Evolutionary conservation across 2,797 vertebrate species (phyloP), one percentile per base, ranked within the genome.

Genomic region (Gallinago stenura): DNA sequence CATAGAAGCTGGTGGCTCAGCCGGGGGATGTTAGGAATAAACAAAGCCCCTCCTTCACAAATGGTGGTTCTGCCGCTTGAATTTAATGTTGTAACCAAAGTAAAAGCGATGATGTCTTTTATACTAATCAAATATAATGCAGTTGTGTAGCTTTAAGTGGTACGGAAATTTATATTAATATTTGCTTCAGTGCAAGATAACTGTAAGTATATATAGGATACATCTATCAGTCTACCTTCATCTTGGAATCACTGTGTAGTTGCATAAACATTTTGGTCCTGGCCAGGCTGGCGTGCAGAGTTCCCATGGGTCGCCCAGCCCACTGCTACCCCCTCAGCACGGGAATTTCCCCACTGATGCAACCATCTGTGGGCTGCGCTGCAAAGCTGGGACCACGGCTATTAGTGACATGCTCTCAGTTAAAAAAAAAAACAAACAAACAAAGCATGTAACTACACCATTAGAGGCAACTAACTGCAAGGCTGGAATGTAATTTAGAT

Each of bases 281-380:
- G 73, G 50, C 33, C 41, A 64, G 41, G 70, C 19, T 68, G 87
- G 15, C 0, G 0, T 10, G 25, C 22, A 65, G 58, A 57, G 50
- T 2, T 72, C 45, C 26, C 37, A 15, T 54, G 0, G 0, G 41
- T 57, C 0, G 0, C 28, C 37, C 61, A 43, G 62, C 50, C 46
- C 65, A 25, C 81, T 41, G 37, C 54, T 58, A 1, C 13, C 24
- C 12, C 7, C 46, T 71, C 25, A 56, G 41, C 33, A 45, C 2
- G 0, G 24, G 11, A 21, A 54, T 75, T 80, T 81, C 41, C 33
- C 64, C 39, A 17, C 5, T 18, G 28, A 37, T 33, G 25, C 17
- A 72, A 54, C 13, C 31, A 75, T 17, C 28, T 31, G 10, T 37
- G 50, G 65, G 58, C 45, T 79, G 33, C 18, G 33, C 73, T 79